Evolutionary conservation across 2,797 vertebrate genomes (phyloP).

Genomic region (Rhynchonycteris naso): DNA sequence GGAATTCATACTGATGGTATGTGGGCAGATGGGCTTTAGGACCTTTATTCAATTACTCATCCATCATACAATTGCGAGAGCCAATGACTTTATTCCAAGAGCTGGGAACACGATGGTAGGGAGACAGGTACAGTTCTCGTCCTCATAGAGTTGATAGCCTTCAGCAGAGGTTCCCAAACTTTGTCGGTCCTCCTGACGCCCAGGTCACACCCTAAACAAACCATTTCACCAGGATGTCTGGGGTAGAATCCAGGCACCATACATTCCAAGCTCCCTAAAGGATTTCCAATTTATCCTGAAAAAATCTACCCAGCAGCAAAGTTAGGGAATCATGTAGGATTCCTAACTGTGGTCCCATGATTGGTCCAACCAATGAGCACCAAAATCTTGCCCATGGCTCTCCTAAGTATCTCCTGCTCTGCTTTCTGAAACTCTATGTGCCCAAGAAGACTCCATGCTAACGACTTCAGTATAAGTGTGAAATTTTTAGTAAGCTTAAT

Average conservation of each 20-base stretch:
- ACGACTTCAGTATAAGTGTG: neutral
- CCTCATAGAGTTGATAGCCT: neutral
- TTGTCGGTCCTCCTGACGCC: neutral
- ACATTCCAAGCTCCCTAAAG: slow-evolving; percentile 2
- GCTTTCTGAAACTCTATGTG: neutral
- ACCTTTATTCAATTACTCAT: neutral
- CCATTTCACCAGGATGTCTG: neutral
- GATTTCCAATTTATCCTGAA: neutral
- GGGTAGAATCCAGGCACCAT: neutral
- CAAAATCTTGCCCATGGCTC: neutral
- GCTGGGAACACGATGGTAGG: neutral
- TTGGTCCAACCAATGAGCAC: neutral
- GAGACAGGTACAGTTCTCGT: neutral
- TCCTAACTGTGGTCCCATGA: neutral
- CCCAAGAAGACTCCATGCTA: neutral
- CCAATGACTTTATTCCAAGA: neutral
- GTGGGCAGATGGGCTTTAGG: slow-evolving; percentile 26
- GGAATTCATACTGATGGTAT: slow-evolving; percentile 30
- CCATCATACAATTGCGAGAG: neutral
- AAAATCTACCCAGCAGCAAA: no score
- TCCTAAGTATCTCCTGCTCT: neutral
- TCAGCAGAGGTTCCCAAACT: neutral
- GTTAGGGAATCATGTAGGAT: neutral
- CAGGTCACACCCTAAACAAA: neutral
- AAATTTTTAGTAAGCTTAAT: neutral